Base-by-base conservation (phyloP, 2,113 vertebrate genomes). In the Strix uralensis region DNA sequence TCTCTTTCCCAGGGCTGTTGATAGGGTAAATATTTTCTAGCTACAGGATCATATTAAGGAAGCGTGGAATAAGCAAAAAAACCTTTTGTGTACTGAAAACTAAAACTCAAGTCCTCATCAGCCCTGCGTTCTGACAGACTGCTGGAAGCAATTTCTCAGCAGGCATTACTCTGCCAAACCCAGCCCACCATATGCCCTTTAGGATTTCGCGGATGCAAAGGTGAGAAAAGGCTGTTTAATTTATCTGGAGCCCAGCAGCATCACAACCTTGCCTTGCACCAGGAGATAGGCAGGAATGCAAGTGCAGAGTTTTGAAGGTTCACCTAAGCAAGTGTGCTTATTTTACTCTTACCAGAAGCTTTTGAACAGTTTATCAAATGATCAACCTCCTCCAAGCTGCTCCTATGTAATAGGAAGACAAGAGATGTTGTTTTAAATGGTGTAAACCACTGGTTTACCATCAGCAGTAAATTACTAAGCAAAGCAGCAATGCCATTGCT, bases 151-250 rank as follows among this genome's bases (percentile, higher is more conserved):
- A 36, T 90, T 95, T 92, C 74, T 79, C 38, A 84, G 65, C 21
- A 70, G 75, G 29, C 70, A 29, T 92, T 86, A 26, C 46, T 40
- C 59, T 95, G 80, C 83, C 81, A 89, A 74, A 25, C 55, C 20
- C 79, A 77, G 32, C 67, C 55, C 34, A 49, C 62, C 5, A 0
- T 23, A 5, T 72, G 67, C 71, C 88, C 90, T 94, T 96, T 92
- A 70, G 63, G 92, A 94, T 95, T 95, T 58, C 4, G 22, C 85
- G 88, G 93, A 91, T 90, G 62, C 63, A 32, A 62, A 86, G 63
- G 71, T 67, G 73, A 90, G 66, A 72, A 42, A 93, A 88, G 57
- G 78, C 84, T 80, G 49, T 55, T 36, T 75, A 13, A 83, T 95
- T 86, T 87, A 46, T 88, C 62, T 88, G 93, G 72, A 93, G 46